A percentile compares a stretch with the other conserved stretches of the same genome.
These are phyloP conservation scores for Cephalopachus bancanus DNA, from an alignment of 2,797 vertebrate genomes.

Conservation along the genomic window DNA sequence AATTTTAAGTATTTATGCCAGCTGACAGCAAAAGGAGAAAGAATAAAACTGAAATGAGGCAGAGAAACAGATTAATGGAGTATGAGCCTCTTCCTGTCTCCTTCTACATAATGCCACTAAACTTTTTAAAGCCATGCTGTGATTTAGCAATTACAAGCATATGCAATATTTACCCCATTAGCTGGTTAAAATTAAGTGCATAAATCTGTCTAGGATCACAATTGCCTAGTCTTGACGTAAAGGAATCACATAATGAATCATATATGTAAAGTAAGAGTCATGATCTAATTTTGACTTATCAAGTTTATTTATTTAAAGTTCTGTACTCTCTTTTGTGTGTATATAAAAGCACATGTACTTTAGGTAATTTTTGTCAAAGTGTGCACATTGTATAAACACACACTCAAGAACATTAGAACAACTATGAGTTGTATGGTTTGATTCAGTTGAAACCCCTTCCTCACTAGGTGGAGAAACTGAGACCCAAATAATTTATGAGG, in stretches of 20 bases:
- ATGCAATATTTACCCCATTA: constrained; percentile 70
- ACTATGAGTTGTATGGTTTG: neutral
- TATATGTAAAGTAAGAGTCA: constrained; percentile 35
- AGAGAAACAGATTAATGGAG: constrained; percentile 6
- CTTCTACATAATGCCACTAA: constrained; percentile 25
- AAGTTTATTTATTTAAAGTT: constrained; percentile 59
- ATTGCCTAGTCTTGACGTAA: constrained; percentile 40
- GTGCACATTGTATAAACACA: neutral
- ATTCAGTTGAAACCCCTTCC: neutral
- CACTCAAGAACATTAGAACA: neutral
- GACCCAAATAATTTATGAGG: neutral
- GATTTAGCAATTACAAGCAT: constrained; percentile 59
- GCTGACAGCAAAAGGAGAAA: neutral
- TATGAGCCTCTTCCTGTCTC: neutral
- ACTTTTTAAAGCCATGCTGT: constrained; percentile 56
- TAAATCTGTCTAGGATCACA: constrained; percentile 53
- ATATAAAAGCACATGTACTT: neutral
- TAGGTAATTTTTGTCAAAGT: neutral
- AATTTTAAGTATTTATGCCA: constrained; percentile 29
- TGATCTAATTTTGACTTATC: constrained; percentile 53
- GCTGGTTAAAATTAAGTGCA: constrained; percentile 62
- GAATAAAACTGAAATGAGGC: neutral
- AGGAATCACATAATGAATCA: constrained; percentile 62
- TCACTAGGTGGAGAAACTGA: constrained; percentile 43
- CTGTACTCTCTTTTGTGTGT: neutral